These are phyloP conservation scores for Malaclemys terrapin DNA, from an alignment of 2,113 vertebrate species.

Conservation along the genomic window DNA sequence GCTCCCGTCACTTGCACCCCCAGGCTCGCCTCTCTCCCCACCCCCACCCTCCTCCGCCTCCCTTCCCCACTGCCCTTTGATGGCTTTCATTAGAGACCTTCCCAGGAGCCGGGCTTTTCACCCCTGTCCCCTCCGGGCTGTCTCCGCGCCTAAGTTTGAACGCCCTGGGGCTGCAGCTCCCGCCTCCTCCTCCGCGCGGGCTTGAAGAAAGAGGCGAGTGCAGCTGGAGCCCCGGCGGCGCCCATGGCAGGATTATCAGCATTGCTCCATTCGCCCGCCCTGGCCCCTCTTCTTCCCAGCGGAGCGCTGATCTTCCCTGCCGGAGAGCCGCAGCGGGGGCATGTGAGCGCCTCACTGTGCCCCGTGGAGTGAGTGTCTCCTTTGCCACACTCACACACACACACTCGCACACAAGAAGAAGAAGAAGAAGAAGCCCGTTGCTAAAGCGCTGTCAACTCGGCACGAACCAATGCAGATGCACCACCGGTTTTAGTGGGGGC, in stretches of 20 bases:
- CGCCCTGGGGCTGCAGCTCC: not conserved
- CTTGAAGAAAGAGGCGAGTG: not conserved
- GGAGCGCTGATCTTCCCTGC: conserved; percentile 19
- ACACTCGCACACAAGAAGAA: not conserved
- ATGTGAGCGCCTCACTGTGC: not conserved
- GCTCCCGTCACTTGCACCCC: not conserved
- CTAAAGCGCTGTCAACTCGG: conserved; percentile 58
- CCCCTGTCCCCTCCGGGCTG: conserved; percentile 39
- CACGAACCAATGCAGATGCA: conserved; percentile 78
- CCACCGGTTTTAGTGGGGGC: conserved; percentile 45
- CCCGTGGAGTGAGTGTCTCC: not conserved
- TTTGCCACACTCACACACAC: not conserved
- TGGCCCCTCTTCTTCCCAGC: not conserved
- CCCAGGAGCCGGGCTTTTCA: not conserved
- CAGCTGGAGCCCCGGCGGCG: not conserved
- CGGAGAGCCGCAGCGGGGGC: not conserved
- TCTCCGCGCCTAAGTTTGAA: conserved; percentile 42
- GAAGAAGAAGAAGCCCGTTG: not conserved
- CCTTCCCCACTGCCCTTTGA: not conserved
- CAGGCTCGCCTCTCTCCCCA: not conserved
- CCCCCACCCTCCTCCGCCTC: not conserved
- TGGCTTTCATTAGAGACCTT: conserved; percentile 37
- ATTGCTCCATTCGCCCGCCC: not conserved
- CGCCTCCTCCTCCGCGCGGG: not conserved
- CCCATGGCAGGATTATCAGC: conserved; percentile 3